These are phyloP conservation scores for Epinephelus fuscoguttatus DNA, from an alignment of 2,113 vertebrate species.

Conservation along the genomic window DNA sequence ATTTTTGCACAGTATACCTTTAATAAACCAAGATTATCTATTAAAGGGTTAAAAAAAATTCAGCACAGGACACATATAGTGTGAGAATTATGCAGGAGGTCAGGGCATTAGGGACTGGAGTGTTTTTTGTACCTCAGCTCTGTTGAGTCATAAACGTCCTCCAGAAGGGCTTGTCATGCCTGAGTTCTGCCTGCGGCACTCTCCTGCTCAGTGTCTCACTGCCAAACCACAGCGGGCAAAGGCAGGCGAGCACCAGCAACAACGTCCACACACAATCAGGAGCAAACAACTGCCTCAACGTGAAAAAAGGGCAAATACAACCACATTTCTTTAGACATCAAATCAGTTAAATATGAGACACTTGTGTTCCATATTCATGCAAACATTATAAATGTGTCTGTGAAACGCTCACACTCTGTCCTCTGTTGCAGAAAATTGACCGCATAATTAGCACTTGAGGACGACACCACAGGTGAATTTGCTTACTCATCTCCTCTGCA, in stretches of 20 bases:
- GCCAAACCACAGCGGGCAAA: slow-evolving; percentile 64
- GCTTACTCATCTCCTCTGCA: slow-evolving; percentile 74
- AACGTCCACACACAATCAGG: slow-evolving; percentile 40
- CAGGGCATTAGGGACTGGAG: slow-evolving; percentile 26
- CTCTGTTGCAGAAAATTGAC: slow-evolving; percentile 63
- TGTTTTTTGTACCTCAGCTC: slow-evolving; percentile 10
- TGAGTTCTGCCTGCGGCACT: slow-evolving; percentile 59
- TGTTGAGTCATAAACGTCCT: slow-evolving; percentile 53
- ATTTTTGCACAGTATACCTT: background rate
- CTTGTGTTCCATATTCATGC: slow-evolving; percentile 40
- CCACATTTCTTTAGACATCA: slow-evolving; percentile 8
- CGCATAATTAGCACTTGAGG: slow-evolving; percentile 61
- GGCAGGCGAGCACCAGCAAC: slow-evolving; percentile 36
- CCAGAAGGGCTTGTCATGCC: slow-evolving; percentile 65
- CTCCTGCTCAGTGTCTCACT: slow-evolving; percentile 47
- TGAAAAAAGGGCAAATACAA: background rate
- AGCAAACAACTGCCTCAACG: slow-evolving; percentile 12
- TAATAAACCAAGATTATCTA: background rate
- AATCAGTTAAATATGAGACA: background rate
- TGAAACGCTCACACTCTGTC: slow-evolving; percentile 18
- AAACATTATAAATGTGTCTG: slow-evolving; percentile 34
- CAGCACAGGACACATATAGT: background rate
- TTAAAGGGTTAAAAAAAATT: slow-evolving; percentile 11
- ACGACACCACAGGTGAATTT: slow-evolving; percentile 57
- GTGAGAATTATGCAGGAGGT: slow-evolving; percentile 42